phyloP scores from a whole-genome alignment of 1,140 invertebrate genomes.

The Eciton burchellii region DNA sequence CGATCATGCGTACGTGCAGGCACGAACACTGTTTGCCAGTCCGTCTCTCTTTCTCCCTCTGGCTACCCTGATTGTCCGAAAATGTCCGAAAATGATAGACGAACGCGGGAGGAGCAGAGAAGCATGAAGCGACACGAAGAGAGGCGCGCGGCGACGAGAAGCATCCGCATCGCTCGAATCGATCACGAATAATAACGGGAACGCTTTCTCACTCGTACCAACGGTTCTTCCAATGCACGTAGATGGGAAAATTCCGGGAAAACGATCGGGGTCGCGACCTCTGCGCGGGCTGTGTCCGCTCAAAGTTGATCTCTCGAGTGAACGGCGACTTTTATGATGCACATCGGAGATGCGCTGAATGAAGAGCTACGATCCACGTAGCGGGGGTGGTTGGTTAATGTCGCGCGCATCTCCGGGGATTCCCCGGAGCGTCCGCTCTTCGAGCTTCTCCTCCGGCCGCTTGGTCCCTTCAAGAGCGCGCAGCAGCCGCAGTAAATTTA shows the following conservation, averaged over 20 bases:
- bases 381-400: background rate
- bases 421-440: slow-evolving; percentile 15
- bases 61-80: too few relatives aligned
- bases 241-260: background rate
- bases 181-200: too few relatives aligned
- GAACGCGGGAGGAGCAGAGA: too few relatives aligned
- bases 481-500: slow-evolving; percentile 59
- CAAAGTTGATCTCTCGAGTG: background rate
- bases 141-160: too few relatives aligned
- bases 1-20: background rate
- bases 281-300: slow-evolving; percentile 52
- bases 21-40: too few relatives aligned
- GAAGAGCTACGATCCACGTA: slow-evolving; percentile 8
- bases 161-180: too few relatives aligned
- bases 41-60: too few relatives aligned
- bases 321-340: background rate
- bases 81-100: too few relatives aligned
- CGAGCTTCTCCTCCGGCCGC: slow-evolving; percentile 55
- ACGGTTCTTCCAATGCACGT: slow-evolving; percentile 44
- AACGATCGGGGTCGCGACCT: slow-evolving; percentile 47
- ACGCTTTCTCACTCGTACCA: background rate
- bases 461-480: slow-evolving; percentile 45
- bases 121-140: too few relatives aligned
- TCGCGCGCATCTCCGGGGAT: background rate
- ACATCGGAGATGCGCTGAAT: slow-evolving; percentile 13